Evolutionary conservation across 2,113 vertebrate genomes (phyloP).

Genomic region (Myodes glareolus): DNA sequence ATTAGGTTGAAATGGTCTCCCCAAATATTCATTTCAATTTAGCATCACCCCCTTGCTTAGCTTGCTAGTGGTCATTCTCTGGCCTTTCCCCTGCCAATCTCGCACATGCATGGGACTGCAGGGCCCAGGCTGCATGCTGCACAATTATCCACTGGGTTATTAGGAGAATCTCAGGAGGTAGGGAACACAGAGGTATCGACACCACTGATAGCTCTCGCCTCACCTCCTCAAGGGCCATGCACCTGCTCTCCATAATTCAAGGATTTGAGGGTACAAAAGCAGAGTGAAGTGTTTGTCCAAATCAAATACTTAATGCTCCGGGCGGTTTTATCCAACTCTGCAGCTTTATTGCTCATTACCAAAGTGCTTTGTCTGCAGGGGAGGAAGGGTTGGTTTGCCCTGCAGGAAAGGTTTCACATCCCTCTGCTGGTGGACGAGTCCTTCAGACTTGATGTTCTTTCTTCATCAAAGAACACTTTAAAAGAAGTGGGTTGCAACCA

Average conservation of each 20-base stretch:
- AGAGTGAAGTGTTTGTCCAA: background rate
- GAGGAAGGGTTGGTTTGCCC: background rate
- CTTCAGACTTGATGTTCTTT: background rate
- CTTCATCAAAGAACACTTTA: constrained; percentile 21
- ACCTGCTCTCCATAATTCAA: background rate
- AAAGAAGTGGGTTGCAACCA: constrained; percentile 1
- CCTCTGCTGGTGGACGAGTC: background rate
- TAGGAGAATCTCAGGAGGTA: background rate
- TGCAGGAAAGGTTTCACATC: background rate
- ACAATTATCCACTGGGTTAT: background rate
- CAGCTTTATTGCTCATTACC: constrained; percentile 11
- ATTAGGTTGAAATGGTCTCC: background rate
- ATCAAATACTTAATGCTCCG: constrained; percentile 5
- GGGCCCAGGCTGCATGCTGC: background rate
- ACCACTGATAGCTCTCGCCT: background rate
- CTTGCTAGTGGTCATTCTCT: background rate
- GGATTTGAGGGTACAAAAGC: constrained; percentile 6
- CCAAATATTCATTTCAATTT: background rate
- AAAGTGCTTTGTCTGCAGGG: background rate
- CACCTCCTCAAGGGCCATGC: background rate
- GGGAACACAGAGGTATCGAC: background rate
- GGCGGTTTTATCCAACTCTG: background rate
- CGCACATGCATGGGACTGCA: background rate
- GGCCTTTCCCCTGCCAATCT: background rate
- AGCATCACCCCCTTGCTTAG: background rate